Evolutionary conservation across 2,888 invertebrate genomes (phyloP).

Genomic region (Rapana venosa): DNA sequence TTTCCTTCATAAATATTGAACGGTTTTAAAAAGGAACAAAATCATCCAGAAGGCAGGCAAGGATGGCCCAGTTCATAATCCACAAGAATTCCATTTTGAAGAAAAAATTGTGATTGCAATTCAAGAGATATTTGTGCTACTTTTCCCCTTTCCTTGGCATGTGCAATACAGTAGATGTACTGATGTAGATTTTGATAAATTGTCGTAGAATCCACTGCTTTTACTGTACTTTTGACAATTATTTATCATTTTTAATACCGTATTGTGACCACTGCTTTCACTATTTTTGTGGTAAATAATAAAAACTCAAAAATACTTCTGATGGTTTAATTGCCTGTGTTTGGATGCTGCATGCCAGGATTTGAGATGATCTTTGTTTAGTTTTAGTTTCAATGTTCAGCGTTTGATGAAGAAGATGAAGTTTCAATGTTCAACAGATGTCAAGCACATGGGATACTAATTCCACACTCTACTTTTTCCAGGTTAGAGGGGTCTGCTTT

Average conservation of each 20-base stretch:
- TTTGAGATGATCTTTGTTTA: not conserved
- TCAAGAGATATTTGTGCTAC: not conserved
- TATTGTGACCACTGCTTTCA: conserved; percentile 18
- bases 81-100: too few species aligned
- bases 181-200: not conserved
- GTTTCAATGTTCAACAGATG: too few species aligned
- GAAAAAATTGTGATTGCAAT: not conserved
- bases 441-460: too few species aligned
- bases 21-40: too few species aligned
- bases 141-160: not conserved
- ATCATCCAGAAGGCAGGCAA: too few species aligned
- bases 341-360: not conserved
- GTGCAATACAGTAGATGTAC: not conserved
- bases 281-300: conserved; percentile 5
- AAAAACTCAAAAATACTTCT: not conserved
- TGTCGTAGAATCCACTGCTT: not conserved
- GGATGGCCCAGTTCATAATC: too few species aligned
- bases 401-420: too few species aligned
- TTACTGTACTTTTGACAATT: not conserved
- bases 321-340: not conserved
- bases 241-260: not conserved
- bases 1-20: too few species aligned
- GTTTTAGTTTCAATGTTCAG: too few species aligned
- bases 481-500: too few species aligned
- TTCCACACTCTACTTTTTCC: too few species aligned